Evolutionary conservation across 1,140 invertebrate genomes (phyloP).

Genomic region (Schmidtea mediterranea): DNA sequence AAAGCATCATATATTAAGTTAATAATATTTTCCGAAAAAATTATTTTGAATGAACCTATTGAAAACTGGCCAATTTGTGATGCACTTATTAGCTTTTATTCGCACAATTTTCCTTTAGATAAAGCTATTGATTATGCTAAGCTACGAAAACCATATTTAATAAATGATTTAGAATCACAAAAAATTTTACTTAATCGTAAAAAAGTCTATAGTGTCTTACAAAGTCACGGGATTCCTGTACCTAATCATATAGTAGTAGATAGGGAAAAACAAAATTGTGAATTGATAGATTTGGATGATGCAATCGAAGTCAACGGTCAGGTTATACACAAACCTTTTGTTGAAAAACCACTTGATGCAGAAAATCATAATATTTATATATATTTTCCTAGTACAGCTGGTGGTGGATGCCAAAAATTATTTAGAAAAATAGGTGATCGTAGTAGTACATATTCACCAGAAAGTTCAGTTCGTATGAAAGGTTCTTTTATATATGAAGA

Average conservation of each 20-base stretch:
- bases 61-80: constrained; percentile 93
- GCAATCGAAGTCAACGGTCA: constrained; percentile 76
- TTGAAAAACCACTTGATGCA: constrained; percentile 86
- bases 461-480: constrained; percentile 72
- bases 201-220: constrained; percentile 63
- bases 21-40: constrained; percentile 9
- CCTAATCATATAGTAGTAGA: constrained; percentile 62
- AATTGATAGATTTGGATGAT: constrained; percentile 82
- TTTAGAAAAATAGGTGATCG: constrained; percentile 95
- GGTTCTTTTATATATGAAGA: constrained; percentile 99
- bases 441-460: constrained; percentile 85
- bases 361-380: constrained; percentile 99
- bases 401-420: constrained; percentile 67
- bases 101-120: constrained; percentile 79
- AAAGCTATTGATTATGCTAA: constrained; percentile 92
- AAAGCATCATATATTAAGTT: constrained; percentile 40
- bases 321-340: constrained; percentile 92
- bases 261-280: constrained; percentile 26
- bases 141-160: constrained; percentile 70
- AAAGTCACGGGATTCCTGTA: constrained; percentile 77
- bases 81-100: constrained; percentile 91
- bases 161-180: constrained; percentile 94
- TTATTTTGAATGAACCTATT: constrained; percentile 47
- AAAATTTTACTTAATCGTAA: constrained; percentile 56
- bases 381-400: constrained; percentile 94